Base-by-base conservation (phyloP, 2,113 vertebrate genomes). In the Spermophilus dauricus region DNA sequence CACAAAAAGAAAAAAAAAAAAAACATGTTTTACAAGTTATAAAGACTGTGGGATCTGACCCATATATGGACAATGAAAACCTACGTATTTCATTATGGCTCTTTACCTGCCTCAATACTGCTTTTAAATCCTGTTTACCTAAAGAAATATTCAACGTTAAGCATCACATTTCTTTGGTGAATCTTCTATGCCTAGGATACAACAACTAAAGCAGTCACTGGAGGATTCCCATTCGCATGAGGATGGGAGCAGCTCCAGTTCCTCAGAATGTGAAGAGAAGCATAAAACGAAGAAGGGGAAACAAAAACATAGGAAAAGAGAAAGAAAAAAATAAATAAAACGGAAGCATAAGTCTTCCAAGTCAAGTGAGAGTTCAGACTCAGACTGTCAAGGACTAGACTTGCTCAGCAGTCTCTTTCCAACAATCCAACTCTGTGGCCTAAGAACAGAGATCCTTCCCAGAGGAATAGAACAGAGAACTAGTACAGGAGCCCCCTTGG, bases 201-300 rank as follows among this genome's bases (percentile, higher is more conserved):
- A 99, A 98, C 99, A 99, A 96, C 98, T 99, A 78, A 99, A 99
- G 97, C 99, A 99, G 97, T 98, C 99, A 56, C 99, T 99, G 39
- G 99, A 99, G 89, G 99, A 99, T 96, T 99, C 99, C 92, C 99
- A 99, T 86, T 99, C 99, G 18, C 99, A 99, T 77, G 99, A 99
- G 0, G 98, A 99, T 18, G 98, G 98, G 72, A 98, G 98, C 96
- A 97, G 95, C 84, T 99, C 99, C 58, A 98, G 98, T 53, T 99
- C 99, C 53, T 99, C 99, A 8, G 97, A 98, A 37, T 69, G 86
- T 67, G 97, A 93, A 89, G 97, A 98, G 78, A 99, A 92, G 12
- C 93, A 89, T 67, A 97, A 89, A 95, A 97, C 86, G 58, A 97
- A 77, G 87, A 97, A 72, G 77, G 97, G 89, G 61, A 97, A 97